phyloP scores from a whole-genome alignment of 2,888 invertebrate genomes.

The Epistrophe eligans region DNA sequence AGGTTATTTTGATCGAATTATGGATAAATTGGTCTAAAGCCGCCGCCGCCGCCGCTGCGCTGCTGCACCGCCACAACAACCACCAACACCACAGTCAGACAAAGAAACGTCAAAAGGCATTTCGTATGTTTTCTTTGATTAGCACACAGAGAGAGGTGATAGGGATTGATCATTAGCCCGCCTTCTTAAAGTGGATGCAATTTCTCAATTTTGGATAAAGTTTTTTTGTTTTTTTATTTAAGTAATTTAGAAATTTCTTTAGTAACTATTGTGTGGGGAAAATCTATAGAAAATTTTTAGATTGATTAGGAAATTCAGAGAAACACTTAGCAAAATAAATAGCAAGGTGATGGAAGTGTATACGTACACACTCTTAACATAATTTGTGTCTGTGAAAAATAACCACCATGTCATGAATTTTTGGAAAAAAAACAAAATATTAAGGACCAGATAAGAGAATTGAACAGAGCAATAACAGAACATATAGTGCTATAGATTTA shows the following conservation, averaged over 20 bases:
- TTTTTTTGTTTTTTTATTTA: neutral
- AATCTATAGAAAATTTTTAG: constrained; percentile 16
- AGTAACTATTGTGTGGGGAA: neutral
- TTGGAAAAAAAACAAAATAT: no score
- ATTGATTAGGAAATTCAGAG: neutral
- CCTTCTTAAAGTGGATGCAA: constrained; percentile 52
- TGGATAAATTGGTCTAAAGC: constrained; percentile 62
- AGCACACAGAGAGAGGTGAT: constrained; percentile 51
- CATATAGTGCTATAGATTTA: no score
- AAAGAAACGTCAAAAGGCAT: constrained; percentile 30
- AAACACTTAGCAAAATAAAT: constrained; percentile 8
- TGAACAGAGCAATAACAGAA: no score
- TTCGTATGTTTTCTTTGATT: constrained; percentile 48
- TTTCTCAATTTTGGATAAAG: constrained; percentile 45
- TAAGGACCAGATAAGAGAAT: no score
- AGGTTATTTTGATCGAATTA: constrained; percentile 74
- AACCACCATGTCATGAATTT: no score
- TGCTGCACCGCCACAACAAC: neutral
- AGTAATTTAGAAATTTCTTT: constrained; percentile 24
- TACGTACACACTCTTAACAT: no score
- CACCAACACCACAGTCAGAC: constrained; percentile 7
- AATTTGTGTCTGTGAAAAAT: no score
- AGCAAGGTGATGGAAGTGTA: neutral
- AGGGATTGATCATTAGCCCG: constrained; percentile 62
- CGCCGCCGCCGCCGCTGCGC: constrained; percentile 32